A percentile compares a stretch with the other conserved stretches of the same genome.
phyloP scores from a whole-genome alignment of 1,140 invertebrate species.

The Zeugodacus cucurbitae region DNA sequence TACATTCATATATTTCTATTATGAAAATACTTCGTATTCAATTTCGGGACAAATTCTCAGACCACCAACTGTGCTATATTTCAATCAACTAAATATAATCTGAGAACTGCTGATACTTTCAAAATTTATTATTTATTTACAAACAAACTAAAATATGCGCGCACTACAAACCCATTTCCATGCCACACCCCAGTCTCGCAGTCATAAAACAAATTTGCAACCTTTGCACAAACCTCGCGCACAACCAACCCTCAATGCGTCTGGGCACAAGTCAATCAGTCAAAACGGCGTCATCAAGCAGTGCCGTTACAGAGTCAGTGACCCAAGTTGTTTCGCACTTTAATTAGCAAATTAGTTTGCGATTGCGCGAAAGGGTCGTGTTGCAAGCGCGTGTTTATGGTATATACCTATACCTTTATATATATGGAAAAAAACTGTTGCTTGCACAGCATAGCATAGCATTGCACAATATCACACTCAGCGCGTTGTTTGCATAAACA shows the following conservation, averaged over 20 bases:
- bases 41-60: no score
- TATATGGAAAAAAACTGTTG: background rate
- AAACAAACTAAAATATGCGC: background rate
- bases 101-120: background rate
- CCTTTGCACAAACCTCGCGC: background rate
- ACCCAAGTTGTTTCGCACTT: slow-evolving; percentile 28
- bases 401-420: background rate
- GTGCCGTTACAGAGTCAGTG: background rate
- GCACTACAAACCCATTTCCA: background rate
- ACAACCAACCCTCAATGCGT: slow-evolving; percentile 3
- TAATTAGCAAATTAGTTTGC: slow-evolving; percentile 28
- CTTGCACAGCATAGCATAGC: background rate
- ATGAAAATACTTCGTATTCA: no score
- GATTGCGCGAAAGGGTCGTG: background rate
- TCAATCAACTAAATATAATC: no score
- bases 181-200: background rate
- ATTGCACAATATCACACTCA: background rate
- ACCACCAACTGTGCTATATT: no score
- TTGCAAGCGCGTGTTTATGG: background rate
- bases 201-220: background rate
- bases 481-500: background rate
- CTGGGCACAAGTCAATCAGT: background rate
- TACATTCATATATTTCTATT: no score
- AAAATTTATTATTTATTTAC: background rate
- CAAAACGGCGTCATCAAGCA: background rate